Evolutionary conservation across 2,888 invertebrate species (phyloP).

Genomic region (Amiota mariae): DNA sequence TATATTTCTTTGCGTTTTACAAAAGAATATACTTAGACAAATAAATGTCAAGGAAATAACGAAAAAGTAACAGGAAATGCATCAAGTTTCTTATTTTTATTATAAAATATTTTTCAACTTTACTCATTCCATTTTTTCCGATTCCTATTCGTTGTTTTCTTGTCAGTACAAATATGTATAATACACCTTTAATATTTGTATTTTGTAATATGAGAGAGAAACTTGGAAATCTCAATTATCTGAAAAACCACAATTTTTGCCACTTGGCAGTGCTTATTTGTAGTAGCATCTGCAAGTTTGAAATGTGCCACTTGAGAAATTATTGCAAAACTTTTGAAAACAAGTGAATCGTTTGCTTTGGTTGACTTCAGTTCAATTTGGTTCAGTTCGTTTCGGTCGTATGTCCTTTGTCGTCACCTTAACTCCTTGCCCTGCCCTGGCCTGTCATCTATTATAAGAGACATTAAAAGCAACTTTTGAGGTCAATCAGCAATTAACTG

Average conservation of each 20-base stretch:
- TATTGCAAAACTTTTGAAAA: conserved; percentile 32
- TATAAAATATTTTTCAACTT: conserved; percentile 55
- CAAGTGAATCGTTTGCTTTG: conserved; percentile 1
- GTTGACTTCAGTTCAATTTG: not conserved
- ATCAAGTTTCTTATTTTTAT: conserved; percentile 49
- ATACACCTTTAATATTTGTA: not conserved
- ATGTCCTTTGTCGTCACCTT: not conserved
- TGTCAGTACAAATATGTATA: conserved; percentile 14
- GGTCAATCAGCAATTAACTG: conserved; percentile 68
- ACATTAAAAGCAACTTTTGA: conserved; percentile 49
- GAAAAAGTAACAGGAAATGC: conserved; percentile 51
- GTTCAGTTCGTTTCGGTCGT: no score
- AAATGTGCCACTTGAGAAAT: conserved; percentile 22
- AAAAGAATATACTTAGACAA: conserved; percentile 33
- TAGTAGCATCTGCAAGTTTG: conserved; percentile 13
- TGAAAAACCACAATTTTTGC: conserved; percentile 11
- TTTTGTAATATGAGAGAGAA: not conserved
- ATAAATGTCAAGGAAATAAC: conserved; percentile 60
- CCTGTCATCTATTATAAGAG: conserved; percentile 48
- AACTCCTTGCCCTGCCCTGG: not conserved
- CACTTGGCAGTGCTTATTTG: conserved; percentile 8
- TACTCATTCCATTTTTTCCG: conserved; percentile 1
- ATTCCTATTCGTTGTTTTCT: conserved; percentile 1
- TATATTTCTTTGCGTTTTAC: not conserved
- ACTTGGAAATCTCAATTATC: not conserved